Base-by-base conservation (phyloP, 1,140 invertebrate species). In the Drosophila albomicans region DNA sequence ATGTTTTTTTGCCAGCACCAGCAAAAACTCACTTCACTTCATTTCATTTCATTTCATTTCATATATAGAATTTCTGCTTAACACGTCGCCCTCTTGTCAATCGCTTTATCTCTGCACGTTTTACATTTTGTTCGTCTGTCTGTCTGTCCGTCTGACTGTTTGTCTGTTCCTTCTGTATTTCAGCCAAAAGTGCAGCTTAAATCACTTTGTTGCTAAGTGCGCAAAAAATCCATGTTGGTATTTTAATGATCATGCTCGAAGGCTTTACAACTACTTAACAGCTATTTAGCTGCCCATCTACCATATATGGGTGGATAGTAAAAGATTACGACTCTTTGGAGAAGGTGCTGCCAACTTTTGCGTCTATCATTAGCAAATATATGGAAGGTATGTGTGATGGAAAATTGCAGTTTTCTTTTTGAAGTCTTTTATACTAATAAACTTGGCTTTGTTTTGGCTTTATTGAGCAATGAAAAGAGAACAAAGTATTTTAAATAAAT, bases 191-290 rank as follows among this genome's bases (percentile, higher is more conserved):
- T 75, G 84, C 84, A 84, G 43, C 68, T 52, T 32, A 65, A 16
- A 8, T 66, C 63, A 73, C 48, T 69, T 79, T 82, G 82, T 87
- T 89, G 80, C 74, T 63, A 84, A 88, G 84, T 78, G 84, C 67
- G 48, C 67, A 54, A 52, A 81, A 54, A 74, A 25, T 70, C 20
- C 82, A 79, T 87, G 82, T 49, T 81, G 84, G 78, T 69, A 88
- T 88, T 73, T 73, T 69, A 72, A 87, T 87, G 76, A 67, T 68
- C 28, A 68, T 45, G 66, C 58, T 48, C 48, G 41, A 52, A 48
- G 52, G 25, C n/a, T 28, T 72, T 32, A 61, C 65, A 70, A 61
- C 67, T 75, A 70, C 35, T 70, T 74, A 74, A 63, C 48, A 16
- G 61, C 35, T 51, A 76, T 72, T 66, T 75, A 75, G 66, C 61